Evolutionary conservation across 2,797 vertebrate species (phyloP).

Genomic region (Crotalus adamanteus): DNA sequence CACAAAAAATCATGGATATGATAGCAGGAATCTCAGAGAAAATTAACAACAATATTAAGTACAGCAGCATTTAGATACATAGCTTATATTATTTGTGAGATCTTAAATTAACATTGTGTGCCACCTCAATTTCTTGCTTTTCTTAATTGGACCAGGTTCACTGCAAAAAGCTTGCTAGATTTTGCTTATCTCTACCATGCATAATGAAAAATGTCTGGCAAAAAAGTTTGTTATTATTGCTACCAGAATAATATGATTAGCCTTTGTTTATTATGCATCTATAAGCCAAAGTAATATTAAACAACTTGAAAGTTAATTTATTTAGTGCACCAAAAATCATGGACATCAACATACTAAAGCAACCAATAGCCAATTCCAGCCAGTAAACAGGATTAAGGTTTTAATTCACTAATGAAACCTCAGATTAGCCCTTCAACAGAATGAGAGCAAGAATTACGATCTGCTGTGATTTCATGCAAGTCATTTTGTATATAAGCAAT

Average conservation of each 20-base stretch:
- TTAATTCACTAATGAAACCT: constrained; percentile 51
- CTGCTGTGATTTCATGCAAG: constrained; percentile 46
- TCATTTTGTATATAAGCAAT: constrained; percentile 63
- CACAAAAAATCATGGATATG: neutral
- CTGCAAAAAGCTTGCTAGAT: constrained; percentile 41
- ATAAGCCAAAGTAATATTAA: constrained; percentile 32
- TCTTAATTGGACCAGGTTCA: constrained; percentile 28
- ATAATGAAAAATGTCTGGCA: constrained; percentile 36
- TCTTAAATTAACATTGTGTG: neutral
- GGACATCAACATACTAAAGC: constrained; percentile 25
- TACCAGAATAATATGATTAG: constrained; percentile 19
- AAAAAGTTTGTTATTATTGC: constrained; percentile 7
- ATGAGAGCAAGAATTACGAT: constrained; percentile 45
- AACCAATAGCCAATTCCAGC: constrained; percentile 10
- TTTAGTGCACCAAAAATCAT: constrained; percentile 45
- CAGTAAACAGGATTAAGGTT: constrained; percentile 50
- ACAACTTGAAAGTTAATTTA: constrained; percentile 38
- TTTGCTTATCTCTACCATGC: constrained; percentile 38
- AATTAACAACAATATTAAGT: constrained; percentile 26
- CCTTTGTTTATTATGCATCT: constrained; percentile 25
- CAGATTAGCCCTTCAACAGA: constrained; percentile 48
- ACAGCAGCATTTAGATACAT: constrained; percentile 17
- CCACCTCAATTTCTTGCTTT: constrained; percentile 19
- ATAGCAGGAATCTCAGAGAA: neutral
- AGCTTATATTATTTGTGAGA: constrained; percentile 49